Base-by-base conservation (phyloP, 2,113 vertebrate species). In the Seriola quinqueradiata region DNA sequence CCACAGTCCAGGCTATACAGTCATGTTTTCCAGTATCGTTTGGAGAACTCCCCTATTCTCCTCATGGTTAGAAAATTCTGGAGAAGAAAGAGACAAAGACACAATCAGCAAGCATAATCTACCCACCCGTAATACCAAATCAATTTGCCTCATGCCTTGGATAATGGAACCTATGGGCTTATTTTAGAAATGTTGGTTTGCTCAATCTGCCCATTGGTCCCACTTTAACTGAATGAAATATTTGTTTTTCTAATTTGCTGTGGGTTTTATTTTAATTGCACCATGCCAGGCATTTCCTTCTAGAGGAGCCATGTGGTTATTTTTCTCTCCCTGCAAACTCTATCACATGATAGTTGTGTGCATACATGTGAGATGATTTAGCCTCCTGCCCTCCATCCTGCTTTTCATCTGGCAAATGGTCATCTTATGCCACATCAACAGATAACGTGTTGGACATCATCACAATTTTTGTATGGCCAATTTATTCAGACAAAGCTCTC, bases 401-500 rank as follows among this genome's bases (percentile, higher is more conserved):
- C 38, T 86, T 87, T 34, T 75, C 25, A 82, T 80, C 85, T 90
- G 92, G 87, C 81, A 66, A 69, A 66, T 57, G 67, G 70, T 81
- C 91, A 85, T 77, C 71, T 75, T 44, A 55, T 81, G 82, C 84
- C 92, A 90, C 80, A 89, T 92, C 73, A 85, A 89, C 87, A 70
- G 77, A 90, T 85, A 90, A 79, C 79, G 79, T 69, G 19, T 77
- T 82, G 82, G 91, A 86, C 89, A 76, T 79, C 59, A 66, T 83
- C 75, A 89, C 52, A 23, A 55, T 73, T 87, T 90, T 73, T 76
- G 54, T 82, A 89, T 64, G 85, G 85, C 58, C 85, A 83, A 79
- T 92, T 92, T 89, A 90, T 89, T 80, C 83, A 84, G 85, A 86
- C 88, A 86, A 82, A 87, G 79, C 90, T 81, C 82, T 89, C 73